Conservation (phyloP, 2,113 vertebrate genomes). For the Melanostigma gelatinosum region DNA sequence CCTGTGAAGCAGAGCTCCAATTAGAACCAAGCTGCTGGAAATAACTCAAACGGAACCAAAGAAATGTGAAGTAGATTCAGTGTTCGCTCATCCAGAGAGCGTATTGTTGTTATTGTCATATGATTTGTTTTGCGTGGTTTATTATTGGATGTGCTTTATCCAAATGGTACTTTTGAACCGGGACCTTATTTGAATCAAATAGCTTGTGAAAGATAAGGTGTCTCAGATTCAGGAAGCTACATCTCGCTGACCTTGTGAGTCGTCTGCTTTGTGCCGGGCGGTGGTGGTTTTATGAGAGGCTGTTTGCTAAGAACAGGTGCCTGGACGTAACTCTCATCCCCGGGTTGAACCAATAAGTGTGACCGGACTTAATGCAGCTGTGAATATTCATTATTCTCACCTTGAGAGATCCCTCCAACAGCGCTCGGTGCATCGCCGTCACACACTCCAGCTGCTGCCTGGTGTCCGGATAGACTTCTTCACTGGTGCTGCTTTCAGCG, state of each 20-base stretch:
- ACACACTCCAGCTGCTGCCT: slow-evolving; percentile 82
- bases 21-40: slow-evolving; percentile 2
- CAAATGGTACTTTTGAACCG: no score
- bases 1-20: slow-evolving; percentile 46
- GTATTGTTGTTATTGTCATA: background rate
- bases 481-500: background rate
- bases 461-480: slow-evolving; percentile 33
- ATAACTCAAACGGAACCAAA: background rate
- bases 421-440: slow-evolving; percentile 82
- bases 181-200: no score
- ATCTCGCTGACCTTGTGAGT: no score
- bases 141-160: no score
- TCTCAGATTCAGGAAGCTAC: no score
- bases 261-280: no score
- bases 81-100: no score
- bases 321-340: background rate
- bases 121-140: no score
- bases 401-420: slow-evolving; percentile 85
- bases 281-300: no score
- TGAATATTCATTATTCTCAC: slow-evolving; percentile 30
- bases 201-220: no score
- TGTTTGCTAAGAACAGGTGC: background rate
- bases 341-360: background rate
- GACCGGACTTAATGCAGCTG: background rate
- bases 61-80: no score